These are phyloP conservation scores for Ispidina lecontei DNA, from an alignment of 2,797 vertebrate species.

Conservation along the genomic window DNA sequence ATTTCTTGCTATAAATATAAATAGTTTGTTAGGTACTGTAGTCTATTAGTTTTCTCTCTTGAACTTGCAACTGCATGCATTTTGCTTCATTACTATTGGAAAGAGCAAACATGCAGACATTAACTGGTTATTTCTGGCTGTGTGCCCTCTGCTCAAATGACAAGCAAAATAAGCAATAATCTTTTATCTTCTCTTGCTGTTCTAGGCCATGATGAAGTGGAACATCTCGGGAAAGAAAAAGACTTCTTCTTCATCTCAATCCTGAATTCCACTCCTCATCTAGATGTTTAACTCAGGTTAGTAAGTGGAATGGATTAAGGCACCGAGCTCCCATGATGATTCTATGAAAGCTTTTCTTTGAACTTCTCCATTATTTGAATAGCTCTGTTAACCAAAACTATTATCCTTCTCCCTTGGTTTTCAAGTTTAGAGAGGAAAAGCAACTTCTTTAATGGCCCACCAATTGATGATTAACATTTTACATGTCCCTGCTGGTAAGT, in stretches of 20 bases:
- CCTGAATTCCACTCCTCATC: conserved; percentile 16
- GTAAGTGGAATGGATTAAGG: conserved; percentile 65
- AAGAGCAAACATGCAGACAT: background rate
- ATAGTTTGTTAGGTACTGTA: background rate
- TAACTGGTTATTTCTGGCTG: background rate
- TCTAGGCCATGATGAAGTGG: background rate
- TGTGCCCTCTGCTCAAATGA: background rate
- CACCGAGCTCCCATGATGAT: conserved; percentile 70
- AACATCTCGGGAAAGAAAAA: background rate
- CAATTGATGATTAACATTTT: conserved; percentile 86
- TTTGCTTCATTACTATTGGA: background rate
- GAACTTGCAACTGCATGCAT: background rate
- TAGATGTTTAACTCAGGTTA: conserved; percentile 67
- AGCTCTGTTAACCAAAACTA: conserved; percentile 83
- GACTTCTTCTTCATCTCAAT: background rate
- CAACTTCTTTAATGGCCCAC: conserved; percentile 82
- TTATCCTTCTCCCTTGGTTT: conserved; percentile 81
- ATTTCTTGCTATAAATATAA: background rate
- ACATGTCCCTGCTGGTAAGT: conserved; percentile 81
- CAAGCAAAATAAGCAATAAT: background rate
- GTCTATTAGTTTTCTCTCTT: background rate
- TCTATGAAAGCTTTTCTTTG: conserved; percentile 70
- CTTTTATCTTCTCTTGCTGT: background rate
- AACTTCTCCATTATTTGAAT: conserved; percentile 79
- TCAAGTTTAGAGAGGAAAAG: conserved; percentile 81